These are phyloP conservation scores for Galendromus occidentalis DNA, from an alignment of 1,140 invertebrate genomes.

Conservation along the genomic window DNA sequence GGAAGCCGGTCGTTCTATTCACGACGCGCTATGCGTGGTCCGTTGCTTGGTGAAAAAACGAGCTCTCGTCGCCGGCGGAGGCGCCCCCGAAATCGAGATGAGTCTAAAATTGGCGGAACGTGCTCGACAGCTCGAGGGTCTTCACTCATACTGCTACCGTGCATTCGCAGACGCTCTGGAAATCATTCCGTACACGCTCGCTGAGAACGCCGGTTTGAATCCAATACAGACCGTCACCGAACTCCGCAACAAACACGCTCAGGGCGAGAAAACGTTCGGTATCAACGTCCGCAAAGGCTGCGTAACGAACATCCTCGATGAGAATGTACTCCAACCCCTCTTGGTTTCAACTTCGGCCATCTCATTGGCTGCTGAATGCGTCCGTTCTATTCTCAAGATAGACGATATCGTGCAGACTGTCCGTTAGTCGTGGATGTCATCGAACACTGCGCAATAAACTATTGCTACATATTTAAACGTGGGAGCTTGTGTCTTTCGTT, in stretches of 20 bases:
- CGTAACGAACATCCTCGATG: conserved; percentile 87
- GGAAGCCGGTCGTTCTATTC: conserved; percentile 80
- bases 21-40: conserved; percentile 95
- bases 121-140: conserved; percentile 62
- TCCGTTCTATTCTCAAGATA: conserved; percentile 93
- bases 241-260: conserved; percentile 75
- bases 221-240: conserved; percentile 93
- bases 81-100: conserved; percentile 88
- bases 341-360: conserved; percentile 84
- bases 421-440: conserved; percentile 10
- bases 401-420: conserved; percentile 63
- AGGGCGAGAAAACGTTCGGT: conserved; percentile 57
- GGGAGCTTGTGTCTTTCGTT: too few relatives aligned
- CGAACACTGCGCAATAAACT: too few relatives aligned
- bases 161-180: conserved; percentile 91
- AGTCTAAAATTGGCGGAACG: conserved; percentile 59
- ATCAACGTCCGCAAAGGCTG: conserved; percentile 89
- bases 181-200: conserved; percentile 87
- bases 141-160: conserved; percentile 74
- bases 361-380: conserved; percentile 84
- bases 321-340: conserved; percentile 92
- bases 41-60: conserved; percentile 84
- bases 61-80: conserved; percentile 78
- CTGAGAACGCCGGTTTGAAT: conserved; percentile 99
- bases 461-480: too few relatives aligned